Percentiles rank a stretch among this genome's conserved stretches.
phyloP scores from a whole-genome alignment of 2,797 vertebrate genomes.

The Neosilurus mollespiculum region DNA sequence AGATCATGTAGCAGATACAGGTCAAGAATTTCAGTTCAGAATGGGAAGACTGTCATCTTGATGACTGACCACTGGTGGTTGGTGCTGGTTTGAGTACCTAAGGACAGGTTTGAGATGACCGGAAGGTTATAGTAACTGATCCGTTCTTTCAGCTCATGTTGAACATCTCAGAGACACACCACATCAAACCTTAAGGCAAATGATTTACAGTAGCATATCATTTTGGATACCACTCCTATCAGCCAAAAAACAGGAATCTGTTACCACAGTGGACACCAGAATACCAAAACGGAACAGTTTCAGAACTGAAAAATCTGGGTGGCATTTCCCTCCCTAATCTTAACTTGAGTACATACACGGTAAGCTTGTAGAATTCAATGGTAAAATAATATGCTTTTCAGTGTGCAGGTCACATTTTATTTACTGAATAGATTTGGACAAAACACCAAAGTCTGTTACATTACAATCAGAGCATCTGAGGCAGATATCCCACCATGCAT shows the following conservation, averaged over 20 bases:
- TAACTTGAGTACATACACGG: not conserved
- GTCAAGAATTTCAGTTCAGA: not conserved
- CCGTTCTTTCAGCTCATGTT: not conserved
- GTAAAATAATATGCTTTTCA: slow-evolving; percentile 61
- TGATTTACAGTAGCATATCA: not conserved
- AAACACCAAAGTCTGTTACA: slow-evolving; percentile 99
- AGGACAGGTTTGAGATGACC: not conserved
- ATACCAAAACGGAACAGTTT: too few species aligned
- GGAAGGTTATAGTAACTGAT: not conserved
- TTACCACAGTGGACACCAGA: not conserved
- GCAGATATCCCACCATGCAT: slow-evolving; percentile 97
- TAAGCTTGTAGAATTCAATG: not conserved
- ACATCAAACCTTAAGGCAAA: not conserved
- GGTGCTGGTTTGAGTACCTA: not conserved
- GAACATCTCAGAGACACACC: not conserved
- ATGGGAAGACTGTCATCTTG: not conserved
- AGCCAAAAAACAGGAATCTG: not conserved
- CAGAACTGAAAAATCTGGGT: not conserved
- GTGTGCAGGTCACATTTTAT: slow-evolving; percentile 96
- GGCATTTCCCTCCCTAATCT: not conserved
- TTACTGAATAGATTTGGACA: slow-evolving; percentile 99
- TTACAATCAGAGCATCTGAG: slow-evolving; percentile 99
- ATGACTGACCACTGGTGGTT: not conserved
- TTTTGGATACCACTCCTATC: not conserved
- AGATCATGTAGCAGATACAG: not conserved